Percentiles rank a stretch among this genome's conserved stretches.
These are phyloP conservation scores for Neolamprologus modestus DNA, from an alignment of 2,113 vertebrate genomes.

Conservation along the genomic window DNA sequence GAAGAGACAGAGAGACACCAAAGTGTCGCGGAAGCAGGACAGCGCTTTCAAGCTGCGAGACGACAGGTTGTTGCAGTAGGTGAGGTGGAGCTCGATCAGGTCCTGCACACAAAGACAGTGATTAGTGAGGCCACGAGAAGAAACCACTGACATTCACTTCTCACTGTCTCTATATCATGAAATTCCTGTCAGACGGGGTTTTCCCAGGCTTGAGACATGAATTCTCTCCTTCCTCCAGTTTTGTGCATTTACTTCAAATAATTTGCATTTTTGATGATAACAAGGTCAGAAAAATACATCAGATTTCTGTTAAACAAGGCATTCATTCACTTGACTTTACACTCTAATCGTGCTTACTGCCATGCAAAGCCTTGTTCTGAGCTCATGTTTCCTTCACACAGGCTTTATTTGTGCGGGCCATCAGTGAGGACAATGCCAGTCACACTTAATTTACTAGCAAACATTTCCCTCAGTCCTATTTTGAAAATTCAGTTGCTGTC, in stretches of 20 bases:
- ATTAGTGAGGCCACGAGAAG: not conserved
- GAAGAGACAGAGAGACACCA: conserved; percentile 91
- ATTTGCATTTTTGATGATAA: not conserved
- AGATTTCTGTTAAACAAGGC: not conserved
- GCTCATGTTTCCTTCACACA: not conserved
- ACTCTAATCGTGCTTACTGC: not conserved
- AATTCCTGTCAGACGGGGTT: not conserved
- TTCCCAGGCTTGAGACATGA: not conserved
- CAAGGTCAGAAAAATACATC: not conserved
- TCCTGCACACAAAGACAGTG: conserved; percentile 68
- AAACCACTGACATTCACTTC: not conserved
- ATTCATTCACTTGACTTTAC: not conserved
- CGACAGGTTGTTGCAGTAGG: conserved; percentile 88
- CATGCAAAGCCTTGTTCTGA: not conserved
- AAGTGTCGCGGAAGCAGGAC: conserved; percentile 80
- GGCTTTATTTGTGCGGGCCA: not conserved
- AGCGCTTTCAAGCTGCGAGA: conserved; percentile 89
- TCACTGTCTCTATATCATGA: not conserved
- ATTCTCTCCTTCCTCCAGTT: not conserved
- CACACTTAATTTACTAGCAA: not conserved
- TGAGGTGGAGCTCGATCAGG: conserved; percentile 91
- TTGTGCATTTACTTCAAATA: not conserved
- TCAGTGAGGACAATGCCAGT: not conserved
- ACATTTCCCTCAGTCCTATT: not conserved
- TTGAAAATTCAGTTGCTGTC: not conserved